Evolutionary conservation across 2,113 vertebrate genomes (phyloP), one percentile per base, ranked within the genome.

Genomic region (Motacilla alba): DNA sequence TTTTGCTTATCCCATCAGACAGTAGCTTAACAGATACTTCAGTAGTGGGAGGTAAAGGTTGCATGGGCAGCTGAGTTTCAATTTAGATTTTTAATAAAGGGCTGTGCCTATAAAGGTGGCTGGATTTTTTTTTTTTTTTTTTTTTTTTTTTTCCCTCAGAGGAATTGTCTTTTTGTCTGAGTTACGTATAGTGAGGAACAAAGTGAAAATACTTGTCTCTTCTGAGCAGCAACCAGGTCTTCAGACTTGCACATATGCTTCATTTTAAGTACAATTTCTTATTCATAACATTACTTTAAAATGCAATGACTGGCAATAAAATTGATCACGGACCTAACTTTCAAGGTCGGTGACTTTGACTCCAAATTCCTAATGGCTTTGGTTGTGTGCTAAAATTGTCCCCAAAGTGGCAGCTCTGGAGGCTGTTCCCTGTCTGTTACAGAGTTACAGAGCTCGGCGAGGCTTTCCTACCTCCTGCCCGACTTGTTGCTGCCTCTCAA

Each of bases 71-170:
- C 26, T 88, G 80, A 83, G 88, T 96, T 97, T 75, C 95, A 92
- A 86, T 96, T 93, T 96, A 76, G 77, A 83, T 89, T 92, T 96
- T 96, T 90, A 93, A 93, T 94, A 95, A 94, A 75, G 30, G 16
- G 18, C 64, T 95, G 19, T 44, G 26, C 50, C 30, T 70, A 24
- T 43, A 44, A 87, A 80, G 6, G 41, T 4, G 3, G n/a, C 39
- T 80, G 70, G 22, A 20, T 44, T 35, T 0, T 5, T 30, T 74
- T 75, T 35, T 44, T 59, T 28, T 53, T 75, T 28, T 46, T 75
- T 33, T 49, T 59, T 30, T 67, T 67, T 30, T 44, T 50, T 30
- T 72, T 74, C 31, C 17, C 50, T 68, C 13, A 24, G 27, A 52
- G 52, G 47, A 81, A 33, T 55, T 77, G 44, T 20, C 17, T 87